Percentiles rank a stretch among this genome's conserved stretches.
Conservation (phyloP, 2,113 vertebrate genomes). For the Empidonax traillii region DNA sequence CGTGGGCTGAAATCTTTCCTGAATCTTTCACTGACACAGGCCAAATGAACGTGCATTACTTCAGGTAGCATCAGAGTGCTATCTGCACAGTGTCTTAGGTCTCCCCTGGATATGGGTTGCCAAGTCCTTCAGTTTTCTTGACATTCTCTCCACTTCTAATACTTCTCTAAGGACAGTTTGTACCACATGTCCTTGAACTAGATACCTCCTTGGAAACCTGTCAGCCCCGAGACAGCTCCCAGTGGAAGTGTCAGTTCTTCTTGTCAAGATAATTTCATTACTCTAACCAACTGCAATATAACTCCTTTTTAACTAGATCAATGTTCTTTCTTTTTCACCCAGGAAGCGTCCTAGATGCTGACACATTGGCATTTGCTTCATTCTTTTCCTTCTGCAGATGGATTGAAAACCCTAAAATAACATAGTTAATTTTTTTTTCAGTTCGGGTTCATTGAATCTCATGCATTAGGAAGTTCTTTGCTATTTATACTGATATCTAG, state of each 20-base stretch:
- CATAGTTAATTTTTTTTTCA: neutral
- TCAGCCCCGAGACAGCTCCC: neutral
- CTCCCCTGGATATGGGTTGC: neutral
- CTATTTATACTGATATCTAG: neutral
- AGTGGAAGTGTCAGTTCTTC: neutral
- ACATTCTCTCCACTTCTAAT: neutral
- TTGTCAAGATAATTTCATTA: neutral
- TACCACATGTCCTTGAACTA: neutral
- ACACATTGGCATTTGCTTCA: neutral
- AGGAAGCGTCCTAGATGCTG: neutral
- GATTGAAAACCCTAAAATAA: neutral
- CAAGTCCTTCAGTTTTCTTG: neutral
- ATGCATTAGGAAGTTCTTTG: neutral
- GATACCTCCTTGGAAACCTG: neutral
- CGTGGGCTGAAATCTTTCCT: neutral
- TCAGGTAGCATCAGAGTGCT: neutral
- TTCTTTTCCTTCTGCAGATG: neutral
- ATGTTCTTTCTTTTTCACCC: neutral
- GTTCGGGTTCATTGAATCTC: neutral
- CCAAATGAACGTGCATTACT: rapidly evolving
- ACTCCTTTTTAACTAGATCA: neutral
- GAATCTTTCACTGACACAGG: neutral
- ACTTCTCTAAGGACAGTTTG: neutral
- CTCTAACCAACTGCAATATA: neutral
- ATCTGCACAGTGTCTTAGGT: neutral